Evolutionary conservation across 2,888 invertebrate species (phyloP).

Genomic region (Xanthostigma xanthostigma): DNA sequence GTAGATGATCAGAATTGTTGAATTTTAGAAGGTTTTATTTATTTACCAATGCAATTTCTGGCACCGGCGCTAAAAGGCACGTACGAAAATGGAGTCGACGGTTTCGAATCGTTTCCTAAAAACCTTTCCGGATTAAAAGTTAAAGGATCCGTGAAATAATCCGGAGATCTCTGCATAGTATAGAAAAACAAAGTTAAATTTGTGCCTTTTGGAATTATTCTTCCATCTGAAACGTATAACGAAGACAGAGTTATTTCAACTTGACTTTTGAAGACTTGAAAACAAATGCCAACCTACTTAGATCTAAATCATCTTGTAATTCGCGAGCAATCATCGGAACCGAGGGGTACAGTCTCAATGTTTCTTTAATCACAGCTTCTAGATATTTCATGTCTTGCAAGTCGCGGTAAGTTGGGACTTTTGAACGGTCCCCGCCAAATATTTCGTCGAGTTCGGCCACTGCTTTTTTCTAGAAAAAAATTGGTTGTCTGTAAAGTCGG

Average conservation of each 20-base stretch:
- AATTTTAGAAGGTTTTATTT: background rate
- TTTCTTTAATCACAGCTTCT: constrained; percentile 36
- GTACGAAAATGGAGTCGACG: constrained; percentile 20
- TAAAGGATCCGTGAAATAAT: constrained; percentile 19
- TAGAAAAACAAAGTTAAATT: constrained; percentile 13
- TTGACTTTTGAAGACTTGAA: background rate
- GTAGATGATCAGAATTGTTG: no score
- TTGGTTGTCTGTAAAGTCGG: no score
- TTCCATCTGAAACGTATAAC: constrained; percentile 14
- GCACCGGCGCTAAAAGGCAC: constrained; percentile 23
- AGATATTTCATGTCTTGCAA: constrained; percentile 37
- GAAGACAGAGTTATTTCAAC: background rate
- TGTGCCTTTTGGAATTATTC: constrained; percentile 14
- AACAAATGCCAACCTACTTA: constrained; percentile 14
- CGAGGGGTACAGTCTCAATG: constrained; percentile 35
- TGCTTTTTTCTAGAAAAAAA: constrained; percentile 23
- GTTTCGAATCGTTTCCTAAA: constrained; percentile 16
- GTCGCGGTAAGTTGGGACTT: constrained; percentile 21
- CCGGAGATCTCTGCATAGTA: constrained; percentile 17
- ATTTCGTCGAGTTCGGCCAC: constrained; percentile 24
- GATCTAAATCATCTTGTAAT: constrained; percentile 24
- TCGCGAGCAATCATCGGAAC: constrained; percentile 33
- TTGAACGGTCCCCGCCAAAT: constrained; percentile 19
- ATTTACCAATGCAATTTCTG: constrained; percentile 21
- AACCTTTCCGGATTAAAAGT: constrained; percentile 24